Percentiles rank a stretch among this genome's conserved stretches.
Conservation (phyloP, 92 coral and sea anemone species). For the Epizoanthus illoricatus region DNA sequence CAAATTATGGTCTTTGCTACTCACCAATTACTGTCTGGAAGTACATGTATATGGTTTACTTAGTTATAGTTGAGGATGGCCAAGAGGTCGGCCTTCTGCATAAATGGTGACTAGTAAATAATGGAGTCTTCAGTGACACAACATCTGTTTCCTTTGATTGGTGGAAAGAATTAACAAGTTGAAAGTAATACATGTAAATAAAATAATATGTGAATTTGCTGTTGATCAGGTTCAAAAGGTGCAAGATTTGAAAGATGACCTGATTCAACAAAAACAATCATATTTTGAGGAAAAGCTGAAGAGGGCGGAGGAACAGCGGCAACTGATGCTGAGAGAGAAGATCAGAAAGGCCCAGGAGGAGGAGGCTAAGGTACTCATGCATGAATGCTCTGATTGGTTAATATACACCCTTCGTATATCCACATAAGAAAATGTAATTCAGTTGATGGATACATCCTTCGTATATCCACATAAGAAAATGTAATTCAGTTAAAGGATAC, state of each 20-base stretch:
- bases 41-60: neutral
- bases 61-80: neutral
- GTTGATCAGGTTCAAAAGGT: conserved; percentile 80
- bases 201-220: neutral
- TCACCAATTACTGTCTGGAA: too few species aligned
- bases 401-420: neutral
- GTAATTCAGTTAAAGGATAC: neutral
- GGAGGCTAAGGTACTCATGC: conserved; percentile 81
- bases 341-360: conserved; percentile 95
- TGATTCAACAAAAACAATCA: conserved; percentile 78
- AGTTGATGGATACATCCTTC: neutral
- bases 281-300: conserved; percentile 83
- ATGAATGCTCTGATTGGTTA: neutral
- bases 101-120: neutral
- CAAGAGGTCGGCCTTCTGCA: neutral
- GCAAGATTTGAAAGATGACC: conserved; percentile 83
- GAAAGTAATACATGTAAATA: neutral
- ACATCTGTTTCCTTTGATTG: too few species aligned
- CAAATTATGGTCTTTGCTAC: too few species aligned
- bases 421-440: too few species aligned
- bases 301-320: conserved; percentile 88
- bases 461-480: neutral
- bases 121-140: too few species aligned
- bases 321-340: conserved; percentile 79
- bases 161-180: too few species aligned